Conservation (phyloP, 1,140 invertebrate species). For the Augochlora pura region DNA sequence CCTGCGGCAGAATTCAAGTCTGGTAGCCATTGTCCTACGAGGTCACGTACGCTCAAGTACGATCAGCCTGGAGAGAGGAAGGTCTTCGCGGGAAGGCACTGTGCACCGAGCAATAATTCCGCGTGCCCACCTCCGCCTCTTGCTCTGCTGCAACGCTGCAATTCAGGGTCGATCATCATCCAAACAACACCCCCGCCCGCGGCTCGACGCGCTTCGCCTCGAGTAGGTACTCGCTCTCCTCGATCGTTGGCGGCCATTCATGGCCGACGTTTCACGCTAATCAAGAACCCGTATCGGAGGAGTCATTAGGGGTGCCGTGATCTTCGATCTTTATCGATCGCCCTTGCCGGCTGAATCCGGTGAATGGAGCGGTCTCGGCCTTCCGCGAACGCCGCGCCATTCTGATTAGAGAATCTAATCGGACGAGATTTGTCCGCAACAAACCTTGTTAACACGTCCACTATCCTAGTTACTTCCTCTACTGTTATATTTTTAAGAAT, state of each 20-base stretch:
- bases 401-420: too few species aligned
- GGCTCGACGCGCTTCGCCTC: constrained; percentile 15
- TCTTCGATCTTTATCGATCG: constrained; percentile 11
- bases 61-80: constrained; percentile 46
- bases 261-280: constrained; percentile 22
- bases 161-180: constrained; percentile 51
- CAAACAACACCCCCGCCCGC: constrained; percentile 57
- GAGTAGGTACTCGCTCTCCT: constrained; percentile 5
- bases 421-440: too few species aligned
- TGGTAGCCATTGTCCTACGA: constrained; percentile 70
- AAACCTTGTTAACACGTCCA: too few species aligned
- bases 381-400: too few species aligned
- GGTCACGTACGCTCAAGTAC: constrained; percentile 65
- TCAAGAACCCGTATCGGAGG: constrained; percentile 8
- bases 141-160: neutral
- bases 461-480: too few species aligned
- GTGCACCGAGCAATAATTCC: constrained; percentile 55
- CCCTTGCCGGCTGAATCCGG: too few species aligned
- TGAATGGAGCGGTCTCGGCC: too few species aligned
- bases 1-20: constrained; percentile 57
- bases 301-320: constrained; percentile 1
- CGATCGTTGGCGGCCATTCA: constrained; percentile 17
- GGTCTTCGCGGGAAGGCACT: constrained; percentile 51
- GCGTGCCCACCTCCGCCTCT: neutral
- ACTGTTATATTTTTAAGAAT: too few species aligned